These are phyloP conservation scores for Tachycineta bicolor DNA, from an alignment of 2,113 vertebrate species.

Conservation along the genomic window DNA sequence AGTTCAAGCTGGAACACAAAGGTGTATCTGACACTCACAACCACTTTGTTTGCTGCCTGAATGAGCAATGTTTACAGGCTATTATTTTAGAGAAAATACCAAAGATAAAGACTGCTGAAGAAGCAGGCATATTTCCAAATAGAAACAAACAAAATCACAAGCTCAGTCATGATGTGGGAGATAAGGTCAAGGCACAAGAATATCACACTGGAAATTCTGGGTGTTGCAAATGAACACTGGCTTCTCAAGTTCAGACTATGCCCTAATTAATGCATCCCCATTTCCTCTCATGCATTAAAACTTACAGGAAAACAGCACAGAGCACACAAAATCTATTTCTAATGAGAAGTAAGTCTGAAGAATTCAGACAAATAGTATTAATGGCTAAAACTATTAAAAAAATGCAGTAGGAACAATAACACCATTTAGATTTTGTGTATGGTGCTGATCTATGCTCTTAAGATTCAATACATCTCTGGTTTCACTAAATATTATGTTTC, in stretches of 20 bases:
- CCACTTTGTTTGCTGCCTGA: neutral
- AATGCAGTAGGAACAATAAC: neutral
- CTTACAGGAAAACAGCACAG: neutral
- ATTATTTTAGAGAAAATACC: neutral
- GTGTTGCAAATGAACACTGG: neutral
- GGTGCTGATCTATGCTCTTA: neutral
- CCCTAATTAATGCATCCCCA: neutral
- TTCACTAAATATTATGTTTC: slow-evolving; percentile 3
- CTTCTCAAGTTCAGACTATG: slow-evolving; percentile 12
- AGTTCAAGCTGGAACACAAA: neutral
- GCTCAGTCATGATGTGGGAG: neutral
- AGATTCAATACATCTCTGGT: neutral
- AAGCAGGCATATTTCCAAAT: neutral
- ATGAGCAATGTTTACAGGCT: neutral
- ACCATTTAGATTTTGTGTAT: neutral
- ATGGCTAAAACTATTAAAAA: neutral
- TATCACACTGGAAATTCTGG: slow-evolving; percentile 22
- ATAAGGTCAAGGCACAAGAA: neutral
- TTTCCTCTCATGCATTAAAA: slow-evolving; percentile 3
- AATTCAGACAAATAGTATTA: neutral
- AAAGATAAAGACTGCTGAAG: neutral
- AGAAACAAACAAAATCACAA: neutral
- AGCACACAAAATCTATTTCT: neutral
- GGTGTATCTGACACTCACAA: neutral
- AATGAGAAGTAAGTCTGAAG: neutral